phyloP scores from a whole-genome alignment of 2,797 vertebrate species.

The Gambusia yucatana region DNA sequence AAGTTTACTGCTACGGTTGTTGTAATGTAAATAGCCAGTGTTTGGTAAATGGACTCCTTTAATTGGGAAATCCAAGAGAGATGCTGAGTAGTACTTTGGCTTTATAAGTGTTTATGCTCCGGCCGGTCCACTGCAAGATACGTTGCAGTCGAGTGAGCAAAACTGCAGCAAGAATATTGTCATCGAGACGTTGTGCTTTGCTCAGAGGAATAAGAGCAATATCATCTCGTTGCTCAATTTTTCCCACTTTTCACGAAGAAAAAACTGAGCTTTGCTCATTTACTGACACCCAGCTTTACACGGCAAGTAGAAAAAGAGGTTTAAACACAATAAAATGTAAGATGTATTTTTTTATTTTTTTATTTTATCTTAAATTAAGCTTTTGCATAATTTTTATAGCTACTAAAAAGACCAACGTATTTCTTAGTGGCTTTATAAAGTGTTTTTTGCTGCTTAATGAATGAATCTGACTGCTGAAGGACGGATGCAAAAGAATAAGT shows the following conservation, averaged over 20 bases:
- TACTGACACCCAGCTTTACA: neutral
- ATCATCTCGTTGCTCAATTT: neutral
- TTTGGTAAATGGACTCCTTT: conserved; percentile 60
- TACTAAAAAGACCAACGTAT: conserved; percentile 24
- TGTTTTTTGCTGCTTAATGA: conserved; percentile 31
- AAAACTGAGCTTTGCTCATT: neutral
- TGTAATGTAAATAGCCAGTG: conserved; percentile 53
- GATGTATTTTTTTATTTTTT: neutral
- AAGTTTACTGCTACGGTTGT: conserved; percentile 43
- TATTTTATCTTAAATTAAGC: neutral
- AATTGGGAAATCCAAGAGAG: conserved; percentile 61
- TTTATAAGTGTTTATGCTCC: conserved; percentile 54
- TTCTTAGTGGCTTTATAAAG: conserved; percentile 16
- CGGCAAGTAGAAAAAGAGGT: neutral
- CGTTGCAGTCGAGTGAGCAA: conserved; percentile 18
- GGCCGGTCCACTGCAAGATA: conserved; percentile 46
- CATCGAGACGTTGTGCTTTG: conserved; percentile 30
- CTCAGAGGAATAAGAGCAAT: conserved; percentile 1
- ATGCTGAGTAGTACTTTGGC: conserved; percentile 62
- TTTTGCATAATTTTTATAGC: conserved; percentile 29
- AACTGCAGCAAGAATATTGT: conserved; percentile 21
- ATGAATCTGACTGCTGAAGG: conserved; percentile 17
- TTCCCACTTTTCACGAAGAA: neutral
- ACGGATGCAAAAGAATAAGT: conserved; percentile 13
- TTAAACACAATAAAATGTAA: neutral